Percentiles rank a stretch among this genome's conserved stretches.
Evolutionary conservation across 2,113 vertebrate species (phyloP).

Genomic region (Benitochromis conjunctus): DNA sequence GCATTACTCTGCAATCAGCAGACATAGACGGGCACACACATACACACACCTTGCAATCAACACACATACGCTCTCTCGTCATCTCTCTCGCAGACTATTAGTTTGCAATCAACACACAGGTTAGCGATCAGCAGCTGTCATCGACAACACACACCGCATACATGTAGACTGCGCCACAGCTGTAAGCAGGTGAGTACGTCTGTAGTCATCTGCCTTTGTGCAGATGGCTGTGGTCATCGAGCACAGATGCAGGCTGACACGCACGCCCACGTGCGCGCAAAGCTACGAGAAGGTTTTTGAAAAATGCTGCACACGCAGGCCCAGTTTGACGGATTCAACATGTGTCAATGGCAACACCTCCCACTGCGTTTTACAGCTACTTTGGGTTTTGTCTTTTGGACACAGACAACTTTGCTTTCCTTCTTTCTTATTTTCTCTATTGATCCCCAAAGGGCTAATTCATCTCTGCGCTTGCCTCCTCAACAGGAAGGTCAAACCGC

Average conservation of each 20-base stretch:
- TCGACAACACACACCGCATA: constrained; percentile 21
- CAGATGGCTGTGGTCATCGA: not conserved
- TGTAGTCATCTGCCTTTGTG: not conserved
- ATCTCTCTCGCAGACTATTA: not conserved
- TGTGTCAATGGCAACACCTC: constrained; percentile 4
- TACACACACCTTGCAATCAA: constrained; percentile 28
- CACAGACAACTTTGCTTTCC: not conserved
- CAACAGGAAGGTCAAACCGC: constrained; percentile 40
- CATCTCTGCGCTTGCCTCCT: constrained; percentile 30
- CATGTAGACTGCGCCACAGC: not conserved
- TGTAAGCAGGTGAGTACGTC: not conserved
- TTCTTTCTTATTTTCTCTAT: constrained; percentile 25
- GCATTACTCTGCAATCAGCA: constrained; percentile 67
- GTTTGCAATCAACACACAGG: constrained; percentile 39
- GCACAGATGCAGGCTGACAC: not conserved
- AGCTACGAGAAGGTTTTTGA: not conserved
- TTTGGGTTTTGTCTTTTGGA: constrained; percentile 25
- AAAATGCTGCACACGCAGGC: not conserved
- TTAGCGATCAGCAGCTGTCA: constrained; percentile 53
- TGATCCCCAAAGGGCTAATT: constrained; percentile 42
- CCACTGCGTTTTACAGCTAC: constrained; percentile 5
- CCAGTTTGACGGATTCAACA: not conserved
- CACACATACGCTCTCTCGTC: not conserved
- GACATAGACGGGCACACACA: constrained; percentile 17
- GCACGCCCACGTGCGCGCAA: not conserved